Base-by-base conservation (phyloP, 2,797 vertebrate species). In the Schizothorax lantsangensis region DNA sequence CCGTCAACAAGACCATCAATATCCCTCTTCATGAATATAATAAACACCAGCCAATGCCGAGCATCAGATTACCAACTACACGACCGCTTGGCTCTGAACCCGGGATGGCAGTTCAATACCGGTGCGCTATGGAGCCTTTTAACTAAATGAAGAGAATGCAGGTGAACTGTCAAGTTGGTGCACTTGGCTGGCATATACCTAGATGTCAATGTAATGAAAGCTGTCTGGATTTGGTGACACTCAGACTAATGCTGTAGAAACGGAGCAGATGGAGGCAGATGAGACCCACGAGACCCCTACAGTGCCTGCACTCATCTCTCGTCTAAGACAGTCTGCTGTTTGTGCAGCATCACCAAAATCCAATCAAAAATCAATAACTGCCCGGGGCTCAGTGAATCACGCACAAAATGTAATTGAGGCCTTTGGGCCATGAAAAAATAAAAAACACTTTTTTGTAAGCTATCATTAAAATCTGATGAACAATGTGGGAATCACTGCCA, bases 1-100 rank as follows among this genome's bases (percentile, higher is more conserved):
- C 54, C 45, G 47, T 81, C 87, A 84, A 74, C 68, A 74, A 78
- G 73, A 30, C 45, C 62, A 78, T 84, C 45, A 85, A 85, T 79
- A 54, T 54, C 23, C 17, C 64, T n/a, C 77, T 79, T 72, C 49
- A 36, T 79, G 15, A 79, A 69, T 59, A 68, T 77, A 66, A 84
- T 84, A 77, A 84, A 84, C 83, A 26, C 30, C 57, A 8, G 43
- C 23, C 73, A 6, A 6, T 38, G 8, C 11, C 4, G 11, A 79
- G 74, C 36, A 33, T 85, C 74, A 10, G 62, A 30, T 85, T 79
- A 71, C 74, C 43, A 79, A 69, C 57, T 19, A 77, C 30, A 79
- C 11, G 2, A 57, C 36, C 6, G 19, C 14, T 30, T 79, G 26
- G 12, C 75, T 71, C 64, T 33, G 64, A 10, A 85, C 7, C n/a